phyloP scores from a whole-genome alignment of 1,140 invertebrate genomes.

The Macrobrachium nipponense region DNA sequence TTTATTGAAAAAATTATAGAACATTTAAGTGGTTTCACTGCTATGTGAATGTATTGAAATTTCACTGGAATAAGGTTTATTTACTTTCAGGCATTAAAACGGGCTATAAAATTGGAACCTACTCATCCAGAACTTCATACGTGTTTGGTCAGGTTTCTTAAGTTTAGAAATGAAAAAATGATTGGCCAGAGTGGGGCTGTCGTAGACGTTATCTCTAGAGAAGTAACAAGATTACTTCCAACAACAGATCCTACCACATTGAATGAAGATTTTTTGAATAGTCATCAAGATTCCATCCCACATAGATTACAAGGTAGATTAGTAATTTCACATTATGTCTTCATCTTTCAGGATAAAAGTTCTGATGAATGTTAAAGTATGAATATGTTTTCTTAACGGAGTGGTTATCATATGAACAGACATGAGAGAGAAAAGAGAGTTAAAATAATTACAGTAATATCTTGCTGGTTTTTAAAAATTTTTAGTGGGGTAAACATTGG shows the following conservation, averaged over 20 bases:
- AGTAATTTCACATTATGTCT: background rate
- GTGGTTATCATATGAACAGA: too few species aligned
- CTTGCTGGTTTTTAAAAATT: too few species aligned
- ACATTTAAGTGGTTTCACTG: constrained; percentile 63
- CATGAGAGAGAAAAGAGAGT: too few species aligned
- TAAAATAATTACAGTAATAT: too few species aligned
- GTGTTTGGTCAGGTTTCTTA: constrained; percentile 83
- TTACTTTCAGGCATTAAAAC: constrained; percentile 80
- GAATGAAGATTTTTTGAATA: constrained; percentile 79
- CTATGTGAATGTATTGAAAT: constrained; percentile 67
- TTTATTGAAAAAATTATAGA: too few species aligned
- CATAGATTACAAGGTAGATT: constrained; percentile 77
- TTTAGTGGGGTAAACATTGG: too few species aligned
- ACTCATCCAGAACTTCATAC: constrained; percentile 85
- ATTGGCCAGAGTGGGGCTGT: constrained; percentile 68
- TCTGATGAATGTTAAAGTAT: too few species aligned
- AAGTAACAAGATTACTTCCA: constrained; percentile 76
- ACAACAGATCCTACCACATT: constrained; percentile 75
- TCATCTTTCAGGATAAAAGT: too few species aligned
- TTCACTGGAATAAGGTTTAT: constrained; percentile 8
- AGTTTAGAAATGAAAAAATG: constrained; percentile 68
- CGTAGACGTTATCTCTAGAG: constrained; percentile 80
- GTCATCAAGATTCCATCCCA: constrained; percentile 75
- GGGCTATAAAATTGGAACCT: constrained; percentile 81
- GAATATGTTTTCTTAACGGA: too few species aligned